Conservation (phyloP, 2,113 vertebrate species). For the Erinaceus europaeus region DNA sequence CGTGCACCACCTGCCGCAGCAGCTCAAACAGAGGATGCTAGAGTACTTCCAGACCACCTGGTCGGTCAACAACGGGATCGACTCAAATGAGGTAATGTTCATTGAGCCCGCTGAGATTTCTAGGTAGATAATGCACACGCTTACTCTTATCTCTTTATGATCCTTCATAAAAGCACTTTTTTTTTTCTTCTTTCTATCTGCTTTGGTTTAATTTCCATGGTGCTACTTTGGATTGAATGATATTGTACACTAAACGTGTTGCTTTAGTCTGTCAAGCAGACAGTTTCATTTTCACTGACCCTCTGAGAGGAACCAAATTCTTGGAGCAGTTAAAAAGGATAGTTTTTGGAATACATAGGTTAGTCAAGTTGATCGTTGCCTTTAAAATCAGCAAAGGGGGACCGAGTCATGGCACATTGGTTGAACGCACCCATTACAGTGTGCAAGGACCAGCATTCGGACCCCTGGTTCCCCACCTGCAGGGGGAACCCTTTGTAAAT, state of each 20-base stretch:
- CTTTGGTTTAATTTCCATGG: background rate
- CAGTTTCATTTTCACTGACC: background rate
- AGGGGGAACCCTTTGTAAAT: no score
- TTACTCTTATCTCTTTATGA: background rate
- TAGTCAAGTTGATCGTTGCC: background rate
- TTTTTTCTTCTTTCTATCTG: background rate
- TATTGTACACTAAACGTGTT: background rate
- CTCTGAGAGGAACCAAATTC: background rate
- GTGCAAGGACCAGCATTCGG: no score
- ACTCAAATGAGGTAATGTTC: slow-evolving; percentile 94
- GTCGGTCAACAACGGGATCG: slow-evolving; percentile 99
- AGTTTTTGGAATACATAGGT: background rate
- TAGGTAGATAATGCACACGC: slow-evolving; percentile 7
- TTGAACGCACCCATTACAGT: no score
- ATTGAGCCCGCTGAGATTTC: background rate
- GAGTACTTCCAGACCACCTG: slow-evolving; percentile 99
- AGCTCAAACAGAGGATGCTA: slow-evolving; percentile 97
- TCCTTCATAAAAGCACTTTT: background rate
- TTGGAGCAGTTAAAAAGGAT: background rate
- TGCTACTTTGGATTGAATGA: background rate
- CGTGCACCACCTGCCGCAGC: slow-evolving; percentile 96
- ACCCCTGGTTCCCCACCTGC: no score
- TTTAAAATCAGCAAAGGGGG: background rate
- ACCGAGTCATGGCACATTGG: no score
- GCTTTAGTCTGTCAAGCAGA: background rate